These are phyloP conservation scores for Akabosia matsudoensis DNA, from an alignment of 1,140 invertebrate species.

Conservation along the genomic window DNA sequence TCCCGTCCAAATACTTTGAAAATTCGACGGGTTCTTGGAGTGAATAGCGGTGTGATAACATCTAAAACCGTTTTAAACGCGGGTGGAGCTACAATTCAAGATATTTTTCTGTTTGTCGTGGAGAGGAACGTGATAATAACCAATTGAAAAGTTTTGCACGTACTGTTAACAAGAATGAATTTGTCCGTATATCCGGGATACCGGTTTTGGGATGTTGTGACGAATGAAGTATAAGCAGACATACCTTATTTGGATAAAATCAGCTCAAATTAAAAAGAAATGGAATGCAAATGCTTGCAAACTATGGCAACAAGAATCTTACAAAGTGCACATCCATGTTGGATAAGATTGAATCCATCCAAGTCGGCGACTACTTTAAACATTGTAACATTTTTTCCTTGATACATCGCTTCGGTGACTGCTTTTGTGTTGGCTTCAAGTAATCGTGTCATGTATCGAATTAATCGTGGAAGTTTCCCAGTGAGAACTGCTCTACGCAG, in stretches of 20 bases:
- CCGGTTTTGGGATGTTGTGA: background rate
- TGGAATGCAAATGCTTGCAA: no score
- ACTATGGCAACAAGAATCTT: background rate
- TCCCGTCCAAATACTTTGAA: background rate
- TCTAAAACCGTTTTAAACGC: constrained; percentile 1
- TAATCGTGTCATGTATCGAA: background rate
- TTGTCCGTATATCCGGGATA: background rate
- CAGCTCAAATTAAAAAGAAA: no score
- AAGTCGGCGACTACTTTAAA: background rate
- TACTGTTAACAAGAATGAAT: background rate
- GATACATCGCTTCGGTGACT: background rate
- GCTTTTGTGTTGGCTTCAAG: background rate
- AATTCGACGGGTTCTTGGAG: background rate
- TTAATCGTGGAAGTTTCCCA: background rate
- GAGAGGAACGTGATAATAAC: background rate
- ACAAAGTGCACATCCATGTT: background rate
- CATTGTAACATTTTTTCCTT: background rate
- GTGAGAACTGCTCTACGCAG: background rate
- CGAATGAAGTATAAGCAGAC: background rate
- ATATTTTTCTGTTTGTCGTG: background rate
- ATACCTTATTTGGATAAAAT: no score
- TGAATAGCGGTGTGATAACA: background rate
- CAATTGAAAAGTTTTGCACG: background rate
- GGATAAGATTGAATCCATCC: background rate
- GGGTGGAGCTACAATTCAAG: background rate